phyloP scores from a whole-genome alignment of 2,797 vertebrate species.

The Clarias pachynema region DNA sequence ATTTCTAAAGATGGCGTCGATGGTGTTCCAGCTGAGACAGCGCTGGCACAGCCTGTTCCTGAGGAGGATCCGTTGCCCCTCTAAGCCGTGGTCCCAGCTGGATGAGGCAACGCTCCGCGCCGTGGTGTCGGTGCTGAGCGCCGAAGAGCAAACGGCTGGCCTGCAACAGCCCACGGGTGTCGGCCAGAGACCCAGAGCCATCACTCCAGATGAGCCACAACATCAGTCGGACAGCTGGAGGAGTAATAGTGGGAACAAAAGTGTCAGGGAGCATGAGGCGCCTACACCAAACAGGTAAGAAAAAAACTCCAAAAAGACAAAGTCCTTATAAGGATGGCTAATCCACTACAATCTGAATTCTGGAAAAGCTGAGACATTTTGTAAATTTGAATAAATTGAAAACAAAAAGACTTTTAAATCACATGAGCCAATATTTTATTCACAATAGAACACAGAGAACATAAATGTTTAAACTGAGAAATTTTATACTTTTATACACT shows the following conservation, averaged over 20 bases:
- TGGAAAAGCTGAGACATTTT: neutral
- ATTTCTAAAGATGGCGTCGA: slow-evolving; percentile 76
- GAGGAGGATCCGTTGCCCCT: slow-evolving; percentile 83
- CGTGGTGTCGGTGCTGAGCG: slow-evolving; percentile 81
- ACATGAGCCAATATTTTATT: too few relatives aligned
- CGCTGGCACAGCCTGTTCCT: slow-evolving; percentile 94
- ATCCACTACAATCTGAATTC: neutral
- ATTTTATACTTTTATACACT: too few relatives aligned
- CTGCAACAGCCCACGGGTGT: slow-evolving; percentile 93
- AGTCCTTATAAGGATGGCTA: neutral
- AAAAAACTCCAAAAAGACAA: neutral
- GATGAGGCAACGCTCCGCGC: slow-evolving; percentile 84
- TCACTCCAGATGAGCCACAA: slow-evolving; percentile 76
- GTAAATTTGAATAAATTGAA: neutral
- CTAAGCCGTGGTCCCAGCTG: slow-evolving; percentile 84
- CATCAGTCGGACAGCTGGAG: slow-evolving; percentile 68
- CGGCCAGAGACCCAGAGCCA: slow-evolving; percentile 86
- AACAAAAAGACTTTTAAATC: too few relatives aligned
- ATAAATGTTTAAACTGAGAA: too few relatives aligned
- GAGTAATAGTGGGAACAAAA: slow-evolving; percentile 67
- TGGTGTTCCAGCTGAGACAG: slow-evolving; percentile 85
- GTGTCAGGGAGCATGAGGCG: slow-evolving; percentile 67
- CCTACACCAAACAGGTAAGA: slow-evolving; percentile 72
- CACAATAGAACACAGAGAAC: too few relatives aligned
- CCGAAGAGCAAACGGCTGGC: slow-evolving; percentile 84